Conservation (phyloP, 2,888 invertebrate species). For the Cotesia congregata region DNA sequence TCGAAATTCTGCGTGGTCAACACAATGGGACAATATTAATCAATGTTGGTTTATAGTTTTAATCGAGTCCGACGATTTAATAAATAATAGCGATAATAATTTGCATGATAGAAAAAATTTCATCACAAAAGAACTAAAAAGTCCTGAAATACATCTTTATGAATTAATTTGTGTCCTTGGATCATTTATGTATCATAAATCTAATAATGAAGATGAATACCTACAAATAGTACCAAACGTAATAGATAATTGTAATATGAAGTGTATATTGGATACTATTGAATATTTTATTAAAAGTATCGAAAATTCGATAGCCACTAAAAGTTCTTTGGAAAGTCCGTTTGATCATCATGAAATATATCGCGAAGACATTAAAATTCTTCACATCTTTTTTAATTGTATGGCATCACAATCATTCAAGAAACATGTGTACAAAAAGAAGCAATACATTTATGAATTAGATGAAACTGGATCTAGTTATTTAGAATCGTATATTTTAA, state of each 20-base stretch:
- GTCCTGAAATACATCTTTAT: not conserved
- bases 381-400: conserved; percentile 50
- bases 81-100: not conserved
- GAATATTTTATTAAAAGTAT: not conserved
- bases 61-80: not conserved
- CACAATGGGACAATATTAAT: not conserved
- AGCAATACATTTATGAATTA: conserved; percentile 28
- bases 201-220: not conserved
- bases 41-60: not conserved
- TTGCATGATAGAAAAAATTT: not conserved
- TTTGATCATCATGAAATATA: conserved; percentile 73
- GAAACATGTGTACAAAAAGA: not conserved
- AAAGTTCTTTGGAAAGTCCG: conserved; percentile 68
- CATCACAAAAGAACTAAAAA: not conserved
- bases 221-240: not conserved
- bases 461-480: conserved; percentile 19
- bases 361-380: conserved; percentile 69
- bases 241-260: not conserved
- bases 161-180: not conserved
- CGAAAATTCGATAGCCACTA: not conserved
- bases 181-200: not conserved
- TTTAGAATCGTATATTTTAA: conserved; percentile 42
- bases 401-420: not conserved
- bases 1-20: not conserved
- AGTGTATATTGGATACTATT: not conserved